Evolutionary conservation across 2,797 vertebrate species (phyloP).

Genomic region (Sebastiscus albofasciatus): DNA sequence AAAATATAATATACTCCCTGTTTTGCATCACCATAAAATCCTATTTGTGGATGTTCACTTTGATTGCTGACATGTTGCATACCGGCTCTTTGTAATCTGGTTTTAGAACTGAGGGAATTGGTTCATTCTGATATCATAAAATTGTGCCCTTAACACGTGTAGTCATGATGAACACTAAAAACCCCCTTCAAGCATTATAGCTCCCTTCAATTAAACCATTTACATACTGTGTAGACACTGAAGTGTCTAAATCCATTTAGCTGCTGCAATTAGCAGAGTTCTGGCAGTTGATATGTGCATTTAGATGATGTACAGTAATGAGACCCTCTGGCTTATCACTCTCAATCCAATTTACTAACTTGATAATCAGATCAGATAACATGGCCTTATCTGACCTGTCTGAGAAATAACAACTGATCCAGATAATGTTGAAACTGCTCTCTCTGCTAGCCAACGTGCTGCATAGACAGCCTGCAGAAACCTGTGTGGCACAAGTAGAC

Average conservation of each 20-base stretch:
- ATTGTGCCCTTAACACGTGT: neutral
- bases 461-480: neutral
- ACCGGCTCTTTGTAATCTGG: neutral
- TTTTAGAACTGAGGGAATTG: neutral
- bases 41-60: neutral
- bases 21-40: neutral
- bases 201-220: constrained; percentile 4
- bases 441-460: neutral
- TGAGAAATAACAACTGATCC: constrained; percentile 14
- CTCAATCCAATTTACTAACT: constrained; percentile 53
- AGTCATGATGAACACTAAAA: neutral
- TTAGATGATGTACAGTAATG: constrained; percentile 32
- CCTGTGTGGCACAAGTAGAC: neutral
- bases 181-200: neutral
- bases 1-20: neutral
- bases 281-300: constrained; percentile 19
- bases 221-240: neutral
- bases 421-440: constrained; percentile 2
- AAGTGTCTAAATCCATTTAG: constrained; percentile 29
- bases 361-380: constrained; percentile 52
- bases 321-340: constrained; percentile 36
- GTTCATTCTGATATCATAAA: neutral
- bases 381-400: constrained; percentile 24
- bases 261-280: constrained; percentile 5
- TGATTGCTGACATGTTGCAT: neutral